Conservation (phyloP, 2,113 vertebrate species). For the Lethenteron camtschaticum region DNA sequence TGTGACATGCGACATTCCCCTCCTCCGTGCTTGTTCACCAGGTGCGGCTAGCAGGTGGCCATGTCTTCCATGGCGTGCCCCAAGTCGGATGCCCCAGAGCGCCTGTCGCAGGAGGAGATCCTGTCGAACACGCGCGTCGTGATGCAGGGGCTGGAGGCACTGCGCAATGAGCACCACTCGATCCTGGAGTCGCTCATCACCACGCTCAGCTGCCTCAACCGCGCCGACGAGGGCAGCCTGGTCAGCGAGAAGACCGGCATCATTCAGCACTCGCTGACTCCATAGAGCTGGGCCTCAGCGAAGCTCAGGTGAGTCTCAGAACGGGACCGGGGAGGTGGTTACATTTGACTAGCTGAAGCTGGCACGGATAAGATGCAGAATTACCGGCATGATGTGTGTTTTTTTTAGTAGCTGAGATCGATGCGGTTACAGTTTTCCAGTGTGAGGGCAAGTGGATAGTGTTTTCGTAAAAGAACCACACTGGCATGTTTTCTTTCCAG, state of each 20-base stretch:
- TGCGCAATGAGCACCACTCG: constrained; percentile 90
- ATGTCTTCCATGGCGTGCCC: constrained; percentile 52
- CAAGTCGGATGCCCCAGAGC: constrained; percentile 67
- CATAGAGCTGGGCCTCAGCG: constrained; percentile 4
- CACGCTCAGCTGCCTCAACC: constrained; percentile 92
- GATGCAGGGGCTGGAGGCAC: constrained; percentile 83
- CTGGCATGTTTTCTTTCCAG: no score
- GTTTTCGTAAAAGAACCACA: no score
- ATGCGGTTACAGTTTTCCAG: no score
- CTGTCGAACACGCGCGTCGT: constrained; percentile 86
- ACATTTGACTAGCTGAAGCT: no score
- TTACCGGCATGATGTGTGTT: no score
- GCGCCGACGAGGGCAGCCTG: constrained; percentile 47
- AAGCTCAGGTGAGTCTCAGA: neutral
- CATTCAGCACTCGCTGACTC: constrained; percentile 2
- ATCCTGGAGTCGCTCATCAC: constrained; percentile 85
- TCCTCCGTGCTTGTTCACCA: no score
- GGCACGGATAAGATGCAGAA: no score
- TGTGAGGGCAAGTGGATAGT: no score
- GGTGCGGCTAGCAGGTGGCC: no score
- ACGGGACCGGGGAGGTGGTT: no score
- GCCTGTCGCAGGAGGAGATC: constrained; percentile 89
- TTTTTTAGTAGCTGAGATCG: no score
- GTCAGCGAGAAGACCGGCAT: constrained; percentile 2
- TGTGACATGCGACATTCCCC: no score